These are phyloP conservation scores for Acronicta alni DNA, from an alignment of 2,888 invertebrate species.

Conservation along the genomic window DNA sequence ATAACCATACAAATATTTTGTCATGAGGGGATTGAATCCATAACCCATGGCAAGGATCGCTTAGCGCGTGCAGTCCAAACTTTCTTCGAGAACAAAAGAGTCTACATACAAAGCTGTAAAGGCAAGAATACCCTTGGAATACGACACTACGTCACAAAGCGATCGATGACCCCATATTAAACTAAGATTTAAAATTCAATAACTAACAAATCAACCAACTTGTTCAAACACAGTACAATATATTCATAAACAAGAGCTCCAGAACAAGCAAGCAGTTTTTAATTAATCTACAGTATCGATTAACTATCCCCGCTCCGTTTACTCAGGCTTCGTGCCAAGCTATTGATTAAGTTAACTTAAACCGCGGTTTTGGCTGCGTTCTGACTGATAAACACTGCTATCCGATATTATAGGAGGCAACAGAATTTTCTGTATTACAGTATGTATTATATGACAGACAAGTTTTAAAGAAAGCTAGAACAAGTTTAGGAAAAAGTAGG, in stretches of 20 bases:
- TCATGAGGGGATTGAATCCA: too few relatives aligned
- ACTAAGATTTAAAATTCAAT: not conserved
- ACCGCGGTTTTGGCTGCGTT: slow-evolving; percentile 20
- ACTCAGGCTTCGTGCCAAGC: slow-evolving; percentile 40
- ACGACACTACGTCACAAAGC: not conserved
- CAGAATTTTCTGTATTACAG: not conserved
- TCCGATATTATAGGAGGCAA: slow-evolving; percentile 11
- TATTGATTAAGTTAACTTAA: slow-evolving; percentile 39
- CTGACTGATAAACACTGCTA: slow-evolving; percentile 27
- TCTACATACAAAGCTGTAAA: too few relatives aligned
- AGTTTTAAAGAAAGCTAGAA: too few relatives aligned
- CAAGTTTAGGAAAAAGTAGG: too few relatives aligned
- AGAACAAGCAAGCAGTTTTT: slow-evolving; percentile 20
- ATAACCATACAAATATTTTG: too few relatives aligned
- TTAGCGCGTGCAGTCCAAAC: too few relatives aligned
- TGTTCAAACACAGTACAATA: not conserved
- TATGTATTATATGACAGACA: too few relatives aligned
- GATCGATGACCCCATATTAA: not conserved
- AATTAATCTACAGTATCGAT: slow-evolving; percentile 36
- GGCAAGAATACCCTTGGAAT: not conserved
- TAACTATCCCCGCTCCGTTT: slow-evolving; percentile 21
- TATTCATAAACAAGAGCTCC: not conserved
- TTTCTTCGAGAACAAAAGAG: too few relatives aligned
- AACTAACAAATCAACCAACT: not conserved
- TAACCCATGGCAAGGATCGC: too few relatives aligned